phyloP scores from a whole-genome alignment of 2,113 vertebrate genomes.

The Plotosus lineatus region DNA sequence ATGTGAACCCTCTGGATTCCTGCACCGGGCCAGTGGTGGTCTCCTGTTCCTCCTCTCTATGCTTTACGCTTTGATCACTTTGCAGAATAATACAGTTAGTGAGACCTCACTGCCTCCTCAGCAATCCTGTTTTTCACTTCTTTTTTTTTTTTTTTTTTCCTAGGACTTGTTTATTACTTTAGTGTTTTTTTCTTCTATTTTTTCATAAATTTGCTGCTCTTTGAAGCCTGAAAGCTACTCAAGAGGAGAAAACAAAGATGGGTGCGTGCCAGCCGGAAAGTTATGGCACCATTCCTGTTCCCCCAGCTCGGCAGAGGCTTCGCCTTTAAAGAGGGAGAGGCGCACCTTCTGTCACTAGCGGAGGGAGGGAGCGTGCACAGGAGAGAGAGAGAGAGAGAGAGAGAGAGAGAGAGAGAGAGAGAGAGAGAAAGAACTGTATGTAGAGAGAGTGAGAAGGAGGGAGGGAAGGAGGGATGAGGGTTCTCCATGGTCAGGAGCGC shows the following conservation, averaged over 20 bases:
- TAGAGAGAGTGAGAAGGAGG: not conserved
- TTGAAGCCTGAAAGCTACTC: slow-evolving; percentile 77
- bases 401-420: not conserved
- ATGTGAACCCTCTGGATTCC: slow-evolving; percentile 24
- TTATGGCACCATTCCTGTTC: slow-evolving; percentile 78
- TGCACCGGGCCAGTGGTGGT: slow-evolving; percentile 39
- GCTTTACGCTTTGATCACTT: slow-evolving; percentile 71
- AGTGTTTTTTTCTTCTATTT: slow-evolving; percentile 47
- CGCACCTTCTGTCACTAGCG: slow-evolving; percentile 75
- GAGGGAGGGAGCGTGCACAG: slow-evolving; percentile 46
- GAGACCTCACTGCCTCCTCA: slow-evolving; percentile 73
- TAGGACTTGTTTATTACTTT: slow-evolving; percentile 46
- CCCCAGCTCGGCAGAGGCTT: slow-evolving; percentile 73
- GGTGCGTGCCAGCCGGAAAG: slow-evolving; percentile 74
- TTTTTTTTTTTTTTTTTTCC: not conserved
- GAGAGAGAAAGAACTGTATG: not conserved
- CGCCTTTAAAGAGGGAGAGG: slow-evolving; percentile 76
- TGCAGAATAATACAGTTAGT: slow-evolving; percentile 78
- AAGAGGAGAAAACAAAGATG: slow-evolving; percentile 75
- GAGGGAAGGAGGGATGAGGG: slow-evolving; percentile 12
- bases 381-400: slow-evolving; percentile 28
- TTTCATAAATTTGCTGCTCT: slow-evolving; percentile 68
- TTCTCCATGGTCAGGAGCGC: slow-evolving; percentile 42
- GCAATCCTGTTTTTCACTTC: slow-evolving; percentile 29
- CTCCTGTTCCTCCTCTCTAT: not conserved